Base-by-base conservation (phyloP, 1,140 invertebrate species). In the Zaprionus lachaisei region DNA sequence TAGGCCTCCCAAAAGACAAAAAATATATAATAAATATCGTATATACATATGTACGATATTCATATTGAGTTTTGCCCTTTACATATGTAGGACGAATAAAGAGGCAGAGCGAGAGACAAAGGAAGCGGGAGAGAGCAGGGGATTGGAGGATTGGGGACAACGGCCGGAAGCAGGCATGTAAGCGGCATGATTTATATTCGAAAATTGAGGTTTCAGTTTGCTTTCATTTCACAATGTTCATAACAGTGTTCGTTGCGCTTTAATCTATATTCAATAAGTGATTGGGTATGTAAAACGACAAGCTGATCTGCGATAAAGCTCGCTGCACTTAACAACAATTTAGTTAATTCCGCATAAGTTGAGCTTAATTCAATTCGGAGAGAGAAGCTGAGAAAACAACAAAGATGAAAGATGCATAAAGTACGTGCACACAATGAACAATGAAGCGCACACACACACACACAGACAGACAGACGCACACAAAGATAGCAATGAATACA, bases 181-280 rank as follows among this genome's bases (percentile, higher is more conserved):
- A 86, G 70, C 49, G 70, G 72, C 77, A 81, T 87, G 81, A 87
- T 90, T 90, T 85, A 81, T 90, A 84, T 84, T 81, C 69, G 49
- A 66, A 87, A 81, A 90, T 76, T 87, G 77, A 80, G 77, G 77
- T 70, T 78, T 68, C 49, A 55, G 60, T 75, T 70, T 70, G 65
- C 66, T 62, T 57, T 28, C n/a, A 12, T 68, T 64, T 76, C 71
- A 47, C 41, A 47, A 17, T 47, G 58, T 68, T 41, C 61, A 64
- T 60, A 74, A 73, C 60, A 49, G 28, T 34, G 55, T 55, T 63
- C 55, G 44, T 72, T 54, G 14, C 12, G 56, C 72, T 70, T 71
- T 71, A 83, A 83, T 87, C 80, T 69, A 77, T 77, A 72, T 69
- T 31, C 68, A 54, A 60, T 71, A 38, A 49, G 37, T 44, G 57